Conservation (phyloP, 2,113 vertebrate genomes). For the Caracal caracal region DNA sequence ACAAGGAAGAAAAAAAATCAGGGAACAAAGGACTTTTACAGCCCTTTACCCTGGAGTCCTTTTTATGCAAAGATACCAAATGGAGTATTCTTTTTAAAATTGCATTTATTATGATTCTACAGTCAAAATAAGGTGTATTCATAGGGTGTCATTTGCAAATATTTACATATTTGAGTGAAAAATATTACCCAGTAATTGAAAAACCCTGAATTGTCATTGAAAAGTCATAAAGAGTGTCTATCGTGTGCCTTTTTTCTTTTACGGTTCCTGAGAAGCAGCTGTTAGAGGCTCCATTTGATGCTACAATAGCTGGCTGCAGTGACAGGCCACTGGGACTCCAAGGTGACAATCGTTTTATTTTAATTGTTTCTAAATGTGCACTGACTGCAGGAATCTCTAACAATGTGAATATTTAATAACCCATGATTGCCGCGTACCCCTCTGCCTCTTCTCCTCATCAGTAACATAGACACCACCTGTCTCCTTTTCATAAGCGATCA, state of each 20-base stretch:
- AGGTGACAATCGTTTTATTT: conserved; percentile 35
- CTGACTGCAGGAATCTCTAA: conserved; percentile 18
- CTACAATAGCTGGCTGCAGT: neutral
- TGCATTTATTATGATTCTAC: neutral
- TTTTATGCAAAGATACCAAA: neutral
- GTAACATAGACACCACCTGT: neutral
- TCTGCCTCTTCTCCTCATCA: conserved; percentile 32
- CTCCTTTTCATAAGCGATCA: neutral
- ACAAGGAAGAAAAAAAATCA: neutral
- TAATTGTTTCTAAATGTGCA: conserved; percentile 65
- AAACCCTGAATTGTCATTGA: neutral
- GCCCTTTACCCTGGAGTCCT: neutral
- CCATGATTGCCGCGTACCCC: neutral
- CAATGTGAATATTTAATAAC: conserved; percentile 38
- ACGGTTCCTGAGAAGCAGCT: neutral
- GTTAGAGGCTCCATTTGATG: neutral
- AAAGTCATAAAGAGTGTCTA: neutral
- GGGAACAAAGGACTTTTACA: neutral
- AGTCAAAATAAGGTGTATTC: neutral
- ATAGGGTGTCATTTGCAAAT: neutral
- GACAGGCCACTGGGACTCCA: neutral
- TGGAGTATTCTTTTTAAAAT: neutral
- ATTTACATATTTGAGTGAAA: conserved; percentile 35
- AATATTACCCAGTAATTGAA: neutral
- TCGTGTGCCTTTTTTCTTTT: neutral